Percentiles rank a stretch among this genome's conserved stretches.
Conservation (phyloP, 2,888 invertebrate species). For the Ganaspis brasiliensis region DNA sequence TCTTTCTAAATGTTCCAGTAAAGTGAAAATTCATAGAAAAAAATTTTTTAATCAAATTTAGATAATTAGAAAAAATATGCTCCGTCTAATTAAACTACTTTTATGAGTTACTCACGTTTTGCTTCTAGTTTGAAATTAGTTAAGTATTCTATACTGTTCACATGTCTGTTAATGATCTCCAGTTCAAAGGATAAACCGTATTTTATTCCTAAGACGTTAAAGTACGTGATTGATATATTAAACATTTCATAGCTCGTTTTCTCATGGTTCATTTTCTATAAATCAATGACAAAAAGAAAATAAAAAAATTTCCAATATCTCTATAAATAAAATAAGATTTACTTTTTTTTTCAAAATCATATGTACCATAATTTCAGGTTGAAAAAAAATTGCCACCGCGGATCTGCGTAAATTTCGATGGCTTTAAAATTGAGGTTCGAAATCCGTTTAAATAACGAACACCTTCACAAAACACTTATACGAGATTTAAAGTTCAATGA, state of each 20-base stretch:
- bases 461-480: too few relatives aligned
- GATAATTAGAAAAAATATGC: background rate
- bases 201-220: background rate
- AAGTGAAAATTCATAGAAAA: background rate
- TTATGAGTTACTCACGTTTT: slow-evolving; percentile 11
- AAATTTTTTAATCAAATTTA: background rate
- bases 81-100: background rate
- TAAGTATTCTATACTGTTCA: background rate
- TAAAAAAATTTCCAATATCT: background rate
- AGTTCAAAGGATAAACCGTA: background rate
- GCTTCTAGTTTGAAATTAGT: background rate
- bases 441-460: too few relatives aligned
- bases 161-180: background rate
- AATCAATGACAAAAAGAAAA: background rate
- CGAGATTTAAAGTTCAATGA: too few relatives aligned
- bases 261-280: background rate
- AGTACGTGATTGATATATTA: slow-evolving; percentile 10
- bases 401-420: too few relatives aligned
- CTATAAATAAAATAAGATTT: too few relatives aligned
- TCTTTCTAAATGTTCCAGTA: too few relatives aligned
- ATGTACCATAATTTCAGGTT: too few relatives aligned
- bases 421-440: too few relatives aligned
- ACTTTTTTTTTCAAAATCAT: too few relatives aligned
- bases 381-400: too few relatives aligned
- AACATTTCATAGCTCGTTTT: background rate